A percentile compares a stretch with the other conserved stretches of the same genome.
Evolutionary conservation across 2,113 vertebrate species (phyloP).

Genomic region (Myotis davidii): DNA sequence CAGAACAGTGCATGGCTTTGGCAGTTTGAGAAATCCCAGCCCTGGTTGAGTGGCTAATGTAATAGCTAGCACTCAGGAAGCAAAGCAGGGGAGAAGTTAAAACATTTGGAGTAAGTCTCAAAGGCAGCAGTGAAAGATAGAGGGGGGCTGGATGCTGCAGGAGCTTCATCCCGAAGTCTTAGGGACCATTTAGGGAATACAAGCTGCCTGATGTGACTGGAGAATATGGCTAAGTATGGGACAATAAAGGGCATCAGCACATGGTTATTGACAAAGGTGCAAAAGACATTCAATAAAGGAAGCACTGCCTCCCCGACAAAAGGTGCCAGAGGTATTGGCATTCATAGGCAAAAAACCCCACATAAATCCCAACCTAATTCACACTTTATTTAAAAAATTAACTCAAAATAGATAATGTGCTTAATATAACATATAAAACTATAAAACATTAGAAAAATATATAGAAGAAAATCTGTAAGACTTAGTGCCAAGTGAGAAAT

Average conservation of each 20-base stretch:
- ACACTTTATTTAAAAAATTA: not conserved
- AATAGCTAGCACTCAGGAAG: not conserved
- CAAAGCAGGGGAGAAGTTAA: not conserved
- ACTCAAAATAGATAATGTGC: not conserved
- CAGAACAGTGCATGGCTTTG: not conserved
- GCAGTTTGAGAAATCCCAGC: conserved; percentile 26
- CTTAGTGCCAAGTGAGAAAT: not conserved
- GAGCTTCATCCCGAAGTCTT: not conserved
- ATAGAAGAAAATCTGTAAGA: not conserved
- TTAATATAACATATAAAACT: not conserved
- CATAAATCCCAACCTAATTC: not conserved
- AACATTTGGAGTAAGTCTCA: not conserved
- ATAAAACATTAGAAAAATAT: not conserved
- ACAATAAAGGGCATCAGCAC: not conserved
- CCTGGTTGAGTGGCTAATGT: not conserved
- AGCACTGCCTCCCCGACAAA: not conserved
- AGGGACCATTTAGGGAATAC: not conserved
- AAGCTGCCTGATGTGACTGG: not conserved
- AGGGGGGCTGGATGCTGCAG: fast-evolving
- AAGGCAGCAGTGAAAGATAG: not conserved
- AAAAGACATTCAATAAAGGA: not conserved
- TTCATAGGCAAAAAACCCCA: not conserved
- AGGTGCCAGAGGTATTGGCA: not conserved
- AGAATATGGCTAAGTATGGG: not conserved
- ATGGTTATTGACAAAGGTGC: not conserved